A percentile compares a stretch with the other conserved stretches of the same genome.
These are phyloP conservation scores for Xestobium rufovillosum DNA, from an alignment of 2,888 invertebrate genomes.

Conservation along the genomic window DNA sequence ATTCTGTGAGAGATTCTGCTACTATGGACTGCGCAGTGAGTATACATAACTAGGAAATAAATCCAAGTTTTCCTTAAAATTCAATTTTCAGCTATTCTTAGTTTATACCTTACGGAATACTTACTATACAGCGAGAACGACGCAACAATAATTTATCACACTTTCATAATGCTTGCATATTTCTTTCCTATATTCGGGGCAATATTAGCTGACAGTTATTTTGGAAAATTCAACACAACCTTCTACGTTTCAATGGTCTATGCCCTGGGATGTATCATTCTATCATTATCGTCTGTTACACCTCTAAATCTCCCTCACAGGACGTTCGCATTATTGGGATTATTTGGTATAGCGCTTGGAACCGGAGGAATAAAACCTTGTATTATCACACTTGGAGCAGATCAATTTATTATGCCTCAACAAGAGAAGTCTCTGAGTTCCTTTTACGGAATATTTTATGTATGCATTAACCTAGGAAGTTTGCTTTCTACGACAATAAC, in stretches of 20 bases:
- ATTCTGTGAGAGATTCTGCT: conserved; percentile 95
- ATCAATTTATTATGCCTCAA: conserved; percentile 78
- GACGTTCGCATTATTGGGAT: conserved; percentile 49
- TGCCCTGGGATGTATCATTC: conserved; percentile 69
- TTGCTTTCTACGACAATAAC: conserved; percentile 82
- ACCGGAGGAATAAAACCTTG: conserved; percentile 96
- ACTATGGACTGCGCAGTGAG: conserved; percentile 95
- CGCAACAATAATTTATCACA: conserved; percentile 82
- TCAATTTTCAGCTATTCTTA: conserved; percentile 82
- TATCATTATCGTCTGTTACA: conserved; percentile 64
- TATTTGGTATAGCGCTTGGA: conserved; percentile 74
- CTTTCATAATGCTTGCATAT: conserved; percentile 83
- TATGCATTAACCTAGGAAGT: conserved; percentile 87
- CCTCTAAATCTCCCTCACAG: conserved; percentile 51
- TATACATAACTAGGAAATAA: too few relatives aligned
- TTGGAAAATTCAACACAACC: conserved; percentile 88
- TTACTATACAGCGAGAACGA: conserved; percentile 63
- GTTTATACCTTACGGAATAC: conserved; percentile 77
- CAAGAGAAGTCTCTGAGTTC: conserved; percentile 72
- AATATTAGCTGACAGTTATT: conserved; percentile 84
- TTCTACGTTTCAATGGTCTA: conserved; percentile 84
- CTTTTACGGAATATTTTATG: conserved; percentile 93
- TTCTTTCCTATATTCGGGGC: conserved; percentile 87
- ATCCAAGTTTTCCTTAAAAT: too few relatives aligned
- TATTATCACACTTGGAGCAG: conserved; percentile 91